Percentiles rank a stretch among this genome's conserved stretches.
Evolutionary conservation across 2,113 vertebrate species (phyloP).

Genomic region (Phalacrocorax pelagicus): DNA sequence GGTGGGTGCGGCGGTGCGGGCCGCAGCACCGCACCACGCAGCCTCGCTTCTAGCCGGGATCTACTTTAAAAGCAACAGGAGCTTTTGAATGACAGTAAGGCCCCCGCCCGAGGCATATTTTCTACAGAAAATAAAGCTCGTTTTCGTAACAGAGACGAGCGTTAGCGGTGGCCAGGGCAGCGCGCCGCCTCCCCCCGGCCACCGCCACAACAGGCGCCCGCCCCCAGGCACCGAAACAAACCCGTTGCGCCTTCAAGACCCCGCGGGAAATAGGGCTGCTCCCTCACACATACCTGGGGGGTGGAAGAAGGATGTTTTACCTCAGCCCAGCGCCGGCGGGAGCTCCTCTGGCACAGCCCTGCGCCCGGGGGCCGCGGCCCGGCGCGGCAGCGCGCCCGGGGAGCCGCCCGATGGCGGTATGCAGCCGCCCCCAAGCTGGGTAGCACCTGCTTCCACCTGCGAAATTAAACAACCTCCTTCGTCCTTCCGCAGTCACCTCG

Average conservation of each 20-base stretch:
- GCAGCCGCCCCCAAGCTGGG: rapidly evolving
- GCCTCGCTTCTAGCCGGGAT: rapidly evolving
- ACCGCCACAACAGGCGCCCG: not conserved
- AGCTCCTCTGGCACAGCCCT: too few species aligned
- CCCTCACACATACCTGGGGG: not conserved
- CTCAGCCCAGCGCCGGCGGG: rapidly evolving
- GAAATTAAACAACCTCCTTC: not conserved
- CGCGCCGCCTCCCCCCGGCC: too few species aligned
- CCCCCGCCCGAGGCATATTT: too few species aligned
- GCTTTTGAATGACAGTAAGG: not conserved
- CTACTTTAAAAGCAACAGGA: not conserved
- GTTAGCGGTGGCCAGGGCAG: not conserved
- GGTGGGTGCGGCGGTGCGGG: too few species aligned
- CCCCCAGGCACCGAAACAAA: not conserved
- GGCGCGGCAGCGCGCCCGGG: rapidly evolving
- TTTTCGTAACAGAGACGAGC: not conserved
- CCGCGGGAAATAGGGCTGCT: not conserved
- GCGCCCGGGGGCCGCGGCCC: rapidly evolving
- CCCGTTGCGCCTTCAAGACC: not conserved
- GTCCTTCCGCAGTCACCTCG: rapidly evolving
- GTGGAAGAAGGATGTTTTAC: not conserved
- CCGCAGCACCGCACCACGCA: rapidly evolving
- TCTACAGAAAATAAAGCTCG: not conserved
- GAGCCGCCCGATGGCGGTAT: rapidly evolving
- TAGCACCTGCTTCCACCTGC: rapidly evolving